Evolutionary conservation across 2,888 invertebrate genomes (phyloP).

Genomic region (Drosophila flavopinicola): DNA sequence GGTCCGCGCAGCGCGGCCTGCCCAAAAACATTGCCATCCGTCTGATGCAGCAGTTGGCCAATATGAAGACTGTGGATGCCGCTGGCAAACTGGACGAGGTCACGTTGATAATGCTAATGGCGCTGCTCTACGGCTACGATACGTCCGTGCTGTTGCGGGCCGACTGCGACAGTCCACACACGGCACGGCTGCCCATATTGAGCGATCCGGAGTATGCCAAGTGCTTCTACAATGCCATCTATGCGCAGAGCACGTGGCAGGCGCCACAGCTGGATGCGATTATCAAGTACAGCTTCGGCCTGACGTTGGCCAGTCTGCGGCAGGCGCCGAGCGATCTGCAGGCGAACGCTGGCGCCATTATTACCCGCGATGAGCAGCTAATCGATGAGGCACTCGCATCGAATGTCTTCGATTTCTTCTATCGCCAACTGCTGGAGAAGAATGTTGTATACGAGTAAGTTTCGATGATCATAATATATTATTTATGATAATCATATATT

Average conservation of each 20-base stretch:
- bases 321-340: constrained; percentile 86
- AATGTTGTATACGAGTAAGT: constrained; percentile 87
- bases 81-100: constrained; percentile 92
- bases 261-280: constrained; percentile 85
- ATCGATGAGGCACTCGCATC: constrained; percentile 92
- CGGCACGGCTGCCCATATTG: constrained; percentile 88
- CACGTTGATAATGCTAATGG: constrained; percentile 91
- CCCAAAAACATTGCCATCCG: constrained; percentile 89
- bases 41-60: constrained; percentile 85
- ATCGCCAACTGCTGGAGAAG: constrained; percentile 89
- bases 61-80: constrained; percentile 84
- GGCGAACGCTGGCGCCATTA: constrained; percentile 85
- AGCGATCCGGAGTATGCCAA: constrained; percentile 87
- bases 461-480: neutral
- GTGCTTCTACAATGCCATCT: constrained; percentile 85
- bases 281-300: constrained; percentile 89
- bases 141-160: constrained; percentile 90
- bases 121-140: constrained; percentile 93
- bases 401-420: constrained; percentile 92
- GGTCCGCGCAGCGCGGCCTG: constrained; percentile 91
- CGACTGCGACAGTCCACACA: constrained; percentile 90
- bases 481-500: too few relatives aligned
- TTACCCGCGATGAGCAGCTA: constrained; percentile 91
- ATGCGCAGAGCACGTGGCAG: constrained; percentile 63
- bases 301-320: constrained; percentile 88